Evolutionary conservation across 2,888 invertebrate genomes (phyloP).

Genomic region (Pterobdella sp.): DNA sequence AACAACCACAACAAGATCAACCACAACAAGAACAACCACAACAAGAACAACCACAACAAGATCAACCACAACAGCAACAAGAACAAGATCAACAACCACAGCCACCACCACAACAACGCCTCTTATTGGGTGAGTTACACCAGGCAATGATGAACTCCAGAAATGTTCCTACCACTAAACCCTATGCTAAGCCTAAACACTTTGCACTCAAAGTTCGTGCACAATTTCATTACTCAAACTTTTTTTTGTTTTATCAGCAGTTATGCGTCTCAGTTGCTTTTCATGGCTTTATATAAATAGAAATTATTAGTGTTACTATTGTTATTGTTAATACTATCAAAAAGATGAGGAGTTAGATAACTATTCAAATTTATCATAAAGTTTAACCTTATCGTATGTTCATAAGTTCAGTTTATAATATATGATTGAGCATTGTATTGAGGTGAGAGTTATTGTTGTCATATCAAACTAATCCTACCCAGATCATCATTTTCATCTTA

Average conservation of each 20-base stretch:
- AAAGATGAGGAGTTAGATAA: no score
- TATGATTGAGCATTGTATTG: no score
- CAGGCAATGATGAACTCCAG: slow-evolving; percentile 79
- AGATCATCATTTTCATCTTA: slow-evolving; percentile 59
- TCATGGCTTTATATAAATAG: not conserved
- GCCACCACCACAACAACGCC: slow-evolving; percentile 17
- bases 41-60: not conserved
- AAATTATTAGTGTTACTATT: not conserved
- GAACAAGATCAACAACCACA: not conserved
- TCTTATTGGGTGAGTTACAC: slow-evolving; percentile 69
- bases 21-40: not conserved
- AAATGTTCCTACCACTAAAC: slow-evolving; percentile 69
- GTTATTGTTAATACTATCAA: no score
- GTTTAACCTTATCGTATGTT: no score
- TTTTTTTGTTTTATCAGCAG: not conserved
- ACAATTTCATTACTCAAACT: not conserved
- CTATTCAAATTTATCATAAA: no score
- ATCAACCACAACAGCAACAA: not conserved
- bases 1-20: not conserved
- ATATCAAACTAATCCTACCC: no score
- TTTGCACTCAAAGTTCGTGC: slow-evolving; percentile 58
- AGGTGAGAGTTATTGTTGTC: no score
- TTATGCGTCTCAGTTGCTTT: not conserved
- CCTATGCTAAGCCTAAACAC: slow-evolving; percentile 75
- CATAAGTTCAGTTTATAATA: no score